These are phyloP conservation scores for Lypha dubia DNA, from an alignment of 2,888 invertebrate genomes.

Conservation along the genomic window DNA sequence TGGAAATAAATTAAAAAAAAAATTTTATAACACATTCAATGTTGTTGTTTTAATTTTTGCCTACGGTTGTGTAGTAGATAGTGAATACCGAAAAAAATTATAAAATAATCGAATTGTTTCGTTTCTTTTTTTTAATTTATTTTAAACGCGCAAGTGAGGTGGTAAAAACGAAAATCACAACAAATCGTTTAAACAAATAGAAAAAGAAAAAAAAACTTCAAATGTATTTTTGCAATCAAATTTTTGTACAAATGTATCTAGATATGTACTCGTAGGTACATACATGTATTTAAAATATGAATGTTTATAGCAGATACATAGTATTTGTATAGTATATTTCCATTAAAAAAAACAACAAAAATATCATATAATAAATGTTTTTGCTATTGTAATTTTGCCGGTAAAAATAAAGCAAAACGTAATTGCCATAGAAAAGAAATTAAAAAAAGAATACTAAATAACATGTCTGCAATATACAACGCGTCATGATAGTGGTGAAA, in stretches of 20 bases:
- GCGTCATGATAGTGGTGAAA: slow-evolving; percentile 32
- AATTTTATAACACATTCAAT: neutral
- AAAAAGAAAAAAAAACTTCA: neutral
- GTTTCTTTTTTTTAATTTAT: slow-evolving; percentile 11
- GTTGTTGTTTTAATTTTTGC: slow-evolving; percentile 30
- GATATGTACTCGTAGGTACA: neutral
- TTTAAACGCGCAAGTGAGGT: slow-evolving; percentile 48
- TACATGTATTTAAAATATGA: neutral
- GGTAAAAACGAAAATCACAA: slow-evolving; percentile 52
- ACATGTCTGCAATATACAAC: slow-evolving; percentile 33
- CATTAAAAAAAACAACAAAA: slow-evolving; percentile 25
- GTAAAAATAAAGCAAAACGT: slow-evolving; percentile 61
- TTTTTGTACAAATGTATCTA: neutral
- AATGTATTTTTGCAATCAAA: neutral
- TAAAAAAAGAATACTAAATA: slow-evolving; percentile 20
- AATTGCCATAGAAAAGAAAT: slow-evolving; percentile 43
- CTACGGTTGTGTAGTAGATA: neutral
- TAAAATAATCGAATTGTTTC: slow-evolving; percentile 3
- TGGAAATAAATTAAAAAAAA: slow-evolving; percentile 25
- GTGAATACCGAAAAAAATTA: slow-evolving; percentile 5
- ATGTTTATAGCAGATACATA: neutral
- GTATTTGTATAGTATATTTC: neutral
- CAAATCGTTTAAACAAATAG: slow-evolving; percentile 65
- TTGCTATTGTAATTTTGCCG: slow-evolving; percentile 67
- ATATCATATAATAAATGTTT: slow-evolving; percentile 51